Evolutionary conservation across 2,797 vertebrate genomes (phyloP).

Genomic region (Hozukius guyotensis): DNA sequence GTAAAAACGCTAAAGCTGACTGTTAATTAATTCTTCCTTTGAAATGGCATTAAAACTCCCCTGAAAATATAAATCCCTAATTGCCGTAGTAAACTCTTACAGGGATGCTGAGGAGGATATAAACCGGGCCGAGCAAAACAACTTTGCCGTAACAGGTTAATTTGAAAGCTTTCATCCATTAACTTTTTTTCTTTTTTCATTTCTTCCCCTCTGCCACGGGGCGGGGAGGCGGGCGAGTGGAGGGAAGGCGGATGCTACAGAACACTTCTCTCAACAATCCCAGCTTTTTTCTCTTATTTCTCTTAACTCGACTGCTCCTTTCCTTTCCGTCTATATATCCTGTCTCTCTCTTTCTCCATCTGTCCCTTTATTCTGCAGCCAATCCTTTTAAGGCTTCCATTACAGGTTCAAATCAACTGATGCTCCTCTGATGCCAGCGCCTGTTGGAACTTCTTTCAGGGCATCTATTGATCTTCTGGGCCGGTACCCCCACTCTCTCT

Average conservation of each 20-base stretch:
- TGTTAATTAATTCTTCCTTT: constrained; percentile 79
- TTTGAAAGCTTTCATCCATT: constrained; percentile 60
- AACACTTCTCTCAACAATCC: constrained; percentile 12
- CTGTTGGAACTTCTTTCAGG: constrained; percentile 44
- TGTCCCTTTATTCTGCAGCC: constrained; percentile 42
- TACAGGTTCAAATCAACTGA: constrained; percentile 31
- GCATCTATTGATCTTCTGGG: constrained; percentile 48
- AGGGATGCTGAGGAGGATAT: constrained; percentile 58
- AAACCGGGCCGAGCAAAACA: constrained; percentile 60
- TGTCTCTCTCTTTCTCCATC: constrained; percentile 7
- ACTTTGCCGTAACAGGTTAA: constrained; percentile 59
- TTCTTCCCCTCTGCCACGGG: constrained; percentile 36
- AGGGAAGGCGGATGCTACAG: constrained; percentile 12
- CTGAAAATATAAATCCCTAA: constrained; percentile 76
- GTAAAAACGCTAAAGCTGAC: constrained; percentile 69
- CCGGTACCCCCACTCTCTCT: not conserved
- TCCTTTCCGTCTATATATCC: constrained; percentile 65
- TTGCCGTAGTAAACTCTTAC: constrained; percentile 66
- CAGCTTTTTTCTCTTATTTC: not conserved
- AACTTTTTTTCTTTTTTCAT: constrained; percentile 24
- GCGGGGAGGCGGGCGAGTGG: constrained; percentile 15
- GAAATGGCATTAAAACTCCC: constrained; percentile 76
- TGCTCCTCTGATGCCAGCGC: constrained; percentile 45
- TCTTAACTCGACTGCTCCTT: not conserved
- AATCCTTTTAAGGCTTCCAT: constrained; percentile 40